Conservation (phyloP, 1,140 invertebrate genomes). For the Aphelinus atriplicis region DNA sequence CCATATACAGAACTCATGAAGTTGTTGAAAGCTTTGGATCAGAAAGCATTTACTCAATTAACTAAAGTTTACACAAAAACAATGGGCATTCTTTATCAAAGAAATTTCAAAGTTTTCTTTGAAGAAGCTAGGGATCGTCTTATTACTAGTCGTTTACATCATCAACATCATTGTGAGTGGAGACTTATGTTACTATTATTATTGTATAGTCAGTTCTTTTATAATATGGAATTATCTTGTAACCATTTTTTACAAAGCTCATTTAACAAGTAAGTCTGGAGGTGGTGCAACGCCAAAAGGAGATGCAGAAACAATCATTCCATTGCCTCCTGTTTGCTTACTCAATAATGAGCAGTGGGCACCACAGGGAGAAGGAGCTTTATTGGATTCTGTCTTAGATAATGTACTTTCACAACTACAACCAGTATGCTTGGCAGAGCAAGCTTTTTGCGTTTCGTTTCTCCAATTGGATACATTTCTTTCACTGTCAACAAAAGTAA, state of each 20-base stretch:
- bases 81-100: slow-evolving; percentile 85
- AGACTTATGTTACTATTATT: not conserved
- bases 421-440: slow-evolving; percentile 92
- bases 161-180: slow-evolving; percentile 42
- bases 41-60: slow-evolving; percentile 81
- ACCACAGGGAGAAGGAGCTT: slow-evolving; percentile 58
- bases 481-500: slow-evolving; percentile 62
- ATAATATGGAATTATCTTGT: not conserved
- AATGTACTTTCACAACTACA: slow-evolving; percentile 88
- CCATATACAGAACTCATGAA: slow-evolving; percentile 91
- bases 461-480: slow-evolving; percentile 83
- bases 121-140: slow-evolving; percentile 75
- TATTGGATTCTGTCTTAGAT: slow-evolving; percentile 78
- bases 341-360: slow-evolving; percentile 58
- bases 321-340: slow-evolving; percentile 54
- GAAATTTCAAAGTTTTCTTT: slow-evolving; percentile 83
- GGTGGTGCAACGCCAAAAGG: slow-evolving; percentile 16
- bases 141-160: slow-evolving; percentile 56
- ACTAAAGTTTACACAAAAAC: slow-evolving; percentile 82
- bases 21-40: slow-evolving; percentile 88
- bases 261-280: slow-evolving; percentile 28
- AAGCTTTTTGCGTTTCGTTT: slow-evolving; percentile 94
- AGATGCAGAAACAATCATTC: slow-evolving; percentile 29
- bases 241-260: slow-evolving; percentile 26
- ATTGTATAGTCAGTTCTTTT: not conserved